Evolutionary conservation across 2,888 invertebrate genomes (phyloP).

Genomic region (Eupithecia tripunctaria): DNA sequence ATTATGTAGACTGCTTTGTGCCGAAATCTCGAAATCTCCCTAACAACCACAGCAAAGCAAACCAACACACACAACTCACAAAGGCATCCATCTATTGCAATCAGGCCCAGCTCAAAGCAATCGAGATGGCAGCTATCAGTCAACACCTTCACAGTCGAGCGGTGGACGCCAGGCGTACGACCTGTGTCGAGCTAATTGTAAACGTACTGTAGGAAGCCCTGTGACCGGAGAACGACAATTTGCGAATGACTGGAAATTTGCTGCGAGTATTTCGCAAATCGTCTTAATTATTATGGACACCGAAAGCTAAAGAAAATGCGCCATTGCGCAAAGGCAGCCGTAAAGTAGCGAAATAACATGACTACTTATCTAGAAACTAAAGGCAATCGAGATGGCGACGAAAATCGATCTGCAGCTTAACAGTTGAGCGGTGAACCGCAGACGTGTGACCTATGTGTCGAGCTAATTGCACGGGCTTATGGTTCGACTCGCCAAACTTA

Average conservation of each 20-base stretch:
- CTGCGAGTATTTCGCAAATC: neutral
- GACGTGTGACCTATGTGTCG: conserved; percentile 2
- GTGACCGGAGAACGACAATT: neutral
- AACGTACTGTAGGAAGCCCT: neutral
- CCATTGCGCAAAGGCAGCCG: no score
- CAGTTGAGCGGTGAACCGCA: neutral
- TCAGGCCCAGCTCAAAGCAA: neutral
- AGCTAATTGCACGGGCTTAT: neutral
- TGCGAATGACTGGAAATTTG: neutral
- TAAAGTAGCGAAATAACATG: neutral
- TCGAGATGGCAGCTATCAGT: neutral
- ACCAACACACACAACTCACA: conserved; percentile 3
- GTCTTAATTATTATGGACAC: neutral
- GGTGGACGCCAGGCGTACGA: neutral
- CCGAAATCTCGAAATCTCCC: neutral
- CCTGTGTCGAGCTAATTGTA: conserved; percentile 1
- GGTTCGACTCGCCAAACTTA: neutral
- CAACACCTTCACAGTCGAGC: neutral
- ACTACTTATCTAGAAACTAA: neutral
- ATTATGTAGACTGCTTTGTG: neutral
- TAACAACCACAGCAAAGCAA: neutral
- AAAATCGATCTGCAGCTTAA: neutral
- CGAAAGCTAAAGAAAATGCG: no score
- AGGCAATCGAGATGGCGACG: neutral
- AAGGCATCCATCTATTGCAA: conserved; percentile 7